Evolutionary conservation across 2,113 vertebrate species (phyloP).

Genomic region (Cyanoderma ruficeps): DNA sequence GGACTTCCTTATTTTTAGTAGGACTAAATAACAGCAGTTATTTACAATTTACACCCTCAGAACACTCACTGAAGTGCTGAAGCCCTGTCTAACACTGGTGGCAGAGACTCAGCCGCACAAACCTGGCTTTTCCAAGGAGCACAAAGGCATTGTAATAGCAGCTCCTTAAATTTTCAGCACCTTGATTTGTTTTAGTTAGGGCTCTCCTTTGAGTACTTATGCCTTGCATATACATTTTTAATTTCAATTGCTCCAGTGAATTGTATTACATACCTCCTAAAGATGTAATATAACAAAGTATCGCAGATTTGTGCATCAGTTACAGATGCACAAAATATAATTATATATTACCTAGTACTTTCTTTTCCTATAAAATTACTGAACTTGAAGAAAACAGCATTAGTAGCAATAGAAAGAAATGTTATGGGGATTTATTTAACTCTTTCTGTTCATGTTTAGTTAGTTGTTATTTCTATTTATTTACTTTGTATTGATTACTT

Average conservation of each 20-base stretch:
- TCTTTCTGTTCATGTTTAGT: neutral
- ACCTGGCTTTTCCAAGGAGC: neutral
- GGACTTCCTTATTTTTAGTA: neutral
- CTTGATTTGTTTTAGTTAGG: conserved; percentile 59
- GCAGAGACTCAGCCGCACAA: conserved; percentile 6
- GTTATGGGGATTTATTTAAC: neutral
- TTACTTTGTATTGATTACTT: neutral
- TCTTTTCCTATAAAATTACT: neutral
- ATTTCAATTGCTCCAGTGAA: conserved; percentile 46
- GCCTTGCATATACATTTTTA: conserved; percentile 63
- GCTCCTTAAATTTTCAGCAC: conserved; percentile 62
- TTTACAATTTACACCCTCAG: neutral
- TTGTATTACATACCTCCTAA: conserved; percentile 6
- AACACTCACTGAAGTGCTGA: neutral
- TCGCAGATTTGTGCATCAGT: neutral
- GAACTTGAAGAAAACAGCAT: neutral
- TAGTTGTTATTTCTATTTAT: neutral
- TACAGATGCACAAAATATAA: conserved; percentile 7
- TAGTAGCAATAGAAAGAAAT: neutral
- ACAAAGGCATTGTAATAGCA: conserved; percentile 23
- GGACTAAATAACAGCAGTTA: neutral
- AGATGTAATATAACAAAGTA: neutral
- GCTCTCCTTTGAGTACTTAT: conserved; percentile 61
- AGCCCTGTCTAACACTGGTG: neutral
- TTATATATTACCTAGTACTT: neutral